Evolutionary conservation across 2,113 vertebrate species (phyloP).

Genomic region (Neofelis nebulosa): DNA sequence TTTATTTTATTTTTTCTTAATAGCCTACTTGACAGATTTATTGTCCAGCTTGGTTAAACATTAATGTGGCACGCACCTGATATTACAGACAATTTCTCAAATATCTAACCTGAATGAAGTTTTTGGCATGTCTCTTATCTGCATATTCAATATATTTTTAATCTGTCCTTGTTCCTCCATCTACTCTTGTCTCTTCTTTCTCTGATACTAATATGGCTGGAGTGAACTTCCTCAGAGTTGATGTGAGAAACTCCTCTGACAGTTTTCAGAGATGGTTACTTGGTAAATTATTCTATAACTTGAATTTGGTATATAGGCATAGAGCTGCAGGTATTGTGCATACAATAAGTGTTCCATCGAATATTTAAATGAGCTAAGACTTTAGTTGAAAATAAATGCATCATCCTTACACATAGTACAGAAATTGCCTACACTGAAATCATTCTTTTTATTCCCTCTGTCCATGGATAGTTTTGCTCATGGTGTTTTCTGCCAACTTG

Average conservation of each 20-base stretch:
- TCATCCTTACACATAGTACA: neutral
- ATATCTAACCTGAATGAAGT: neutral
- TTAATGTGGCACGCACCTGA: neutral
- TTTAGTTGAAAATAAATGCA: constrained; percentile 17
- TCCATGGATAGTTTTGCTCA: neutral
- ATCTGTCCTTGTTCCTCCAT: neutral
- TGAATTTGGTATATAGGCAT: neutral
- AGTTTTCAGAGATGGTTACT: neutral
- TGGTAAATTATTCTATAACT: neutral
- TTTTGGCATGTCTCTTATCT: neutral
- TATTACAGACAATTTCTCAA: neutral
- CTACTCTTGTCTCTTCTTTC: neutral
- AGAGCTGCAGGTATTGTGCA: neutral
- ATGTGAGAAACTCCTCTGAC: neutral
- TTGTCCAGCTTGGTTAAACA: neutral
- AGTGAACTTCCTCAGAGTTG: neutral
- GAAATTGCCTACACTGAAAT: neutral
- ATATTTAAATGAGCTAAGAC: neutral
- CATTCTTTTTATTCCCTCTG: neutral
- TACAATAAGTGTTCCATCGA: neutral
- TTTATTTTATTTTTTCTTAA: neutral
- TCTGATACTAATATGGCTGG: neutral
- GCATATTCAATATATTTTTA: neutral
- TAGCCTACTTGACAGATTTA: neutral
- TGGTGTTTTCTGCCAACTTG: neutral